A percentile compares a stretch with the other conserved stretches of the same genome.
These are phyloP conservation scores for Tricholaema leucomelas DNA, from an alignment of 2,113 vertebrate species.

Conservation along the genomic window DNA sequence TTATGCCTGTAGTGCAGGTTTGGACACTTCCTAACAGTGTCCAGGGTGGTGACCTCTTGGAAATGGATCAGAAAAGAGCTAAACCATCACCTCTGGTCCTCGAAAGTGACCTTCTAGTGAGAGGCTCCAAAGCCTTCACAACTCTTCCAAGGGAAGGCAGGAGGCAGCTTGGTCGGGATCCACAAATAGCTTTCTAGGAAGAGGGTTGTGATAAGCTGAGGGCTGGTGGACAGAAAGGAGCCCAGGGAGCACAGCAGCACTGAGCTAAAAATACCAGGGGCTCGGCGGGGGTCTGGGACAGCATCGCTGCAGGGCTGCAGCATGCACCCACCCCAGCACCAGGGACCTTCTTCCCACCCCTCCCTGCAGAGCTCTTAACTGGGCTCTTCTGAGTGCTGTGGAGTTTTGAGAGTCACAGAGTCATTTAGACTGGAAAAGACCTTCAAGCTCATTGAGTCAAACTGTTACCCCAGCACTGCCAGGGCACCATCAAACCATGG, in stretches of 20 bases:
- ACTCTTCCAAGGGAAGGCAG: constrained; percentile 7
- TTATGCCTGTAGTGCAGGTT: not conserved
- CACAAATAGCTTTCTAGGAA: constrained; percentile 45
- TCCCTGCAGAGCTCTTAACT: fast-evolving
- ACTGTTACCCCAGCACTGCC: no score
- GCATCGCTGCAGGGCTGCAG: not conserved
- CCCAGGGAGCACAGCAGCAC: not conserved
- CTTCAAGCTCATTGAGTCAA: no score
- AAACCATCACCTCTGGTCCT: not conserved
- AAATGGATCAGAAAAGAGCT: not conserved
- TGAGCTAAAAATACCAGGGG: fast-evolving
- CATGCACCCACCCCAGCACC: fast-evolving
- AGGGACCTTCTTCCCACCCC: fast-evolving
- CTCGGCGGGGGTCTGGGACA: not conserved
- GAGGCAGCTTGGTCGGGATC: not conserved
- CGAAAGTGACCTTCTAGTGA: not conserved
- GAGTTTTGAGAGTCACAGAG: not conserved
- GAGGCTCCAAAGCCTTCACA: not conserved
- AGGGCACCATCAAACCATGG: no score
- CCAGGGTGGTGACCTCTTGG: fast-evolving
- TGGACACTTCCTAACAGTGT: fast-evolving
- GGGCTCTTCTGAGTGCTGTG: fast-evolving
- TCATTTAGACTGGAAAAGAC: no score
- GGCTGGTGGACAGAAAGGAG: not conserved
- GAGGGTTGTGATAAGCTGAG: not conserved